phyloP scores from a whole-genome alignment of 2,888 invertebrate species.

The Drosophila buzzatii region DNA sequence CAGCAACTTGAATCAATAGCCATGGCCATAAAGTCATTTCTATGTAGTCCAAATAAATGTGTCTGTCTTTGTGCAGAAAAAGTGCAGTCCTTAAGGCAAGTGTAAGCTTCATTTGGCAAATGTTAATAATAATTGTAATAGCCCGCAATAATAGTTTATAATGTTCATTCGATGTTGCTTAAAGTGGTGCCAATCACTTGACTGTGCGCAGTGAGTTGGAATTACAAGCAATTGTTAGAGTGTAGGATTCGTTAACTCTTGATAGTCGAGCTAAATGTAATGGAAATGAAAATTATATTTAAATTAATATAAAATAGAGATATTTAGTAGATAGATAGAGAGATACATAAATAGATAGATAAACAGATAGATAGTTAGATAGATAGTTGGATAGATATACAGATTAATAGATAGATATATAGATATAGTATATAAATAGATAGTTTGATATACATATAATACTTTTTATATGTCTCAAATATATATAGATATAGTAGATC shows the following conservation, averaged over 20 bases:
- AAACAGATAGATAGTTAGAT: no score
- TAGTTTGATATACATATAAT: no score
- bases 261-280: not conserved
- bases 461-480: no score
- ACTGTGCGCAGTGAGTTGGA: not conserved
- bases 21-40: not conserved
- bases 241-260: not conserved
- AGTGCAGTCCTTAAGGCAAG: not conserved
- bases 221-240: not conserved
- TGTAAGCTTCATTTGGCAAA: not conserved
- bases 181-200: not conserved
- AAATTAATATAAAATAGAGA: not conserved
- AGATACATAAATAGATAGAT: no score
- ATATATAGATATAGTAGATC: no score
- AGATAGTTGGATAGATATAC: no score
- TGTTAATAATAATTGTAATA: not conserved
- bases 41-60: not conserved
- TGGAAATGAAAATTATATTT: not conserved
- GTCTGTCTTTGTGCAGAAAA: not conserved
- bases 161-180: not conserved
- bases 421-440: no score
- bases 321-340: not conserved
- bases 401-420: no score
- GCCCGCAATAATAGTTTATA: not conserved
- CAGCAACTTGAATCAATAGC: constrained; percentile 9